Evolutionary conservation across 2,888 invertebrate genomes (phyloP), one percentile per base, ranked within the genome.

Genomic region (Disparrhopalites patrizii): DNA sequence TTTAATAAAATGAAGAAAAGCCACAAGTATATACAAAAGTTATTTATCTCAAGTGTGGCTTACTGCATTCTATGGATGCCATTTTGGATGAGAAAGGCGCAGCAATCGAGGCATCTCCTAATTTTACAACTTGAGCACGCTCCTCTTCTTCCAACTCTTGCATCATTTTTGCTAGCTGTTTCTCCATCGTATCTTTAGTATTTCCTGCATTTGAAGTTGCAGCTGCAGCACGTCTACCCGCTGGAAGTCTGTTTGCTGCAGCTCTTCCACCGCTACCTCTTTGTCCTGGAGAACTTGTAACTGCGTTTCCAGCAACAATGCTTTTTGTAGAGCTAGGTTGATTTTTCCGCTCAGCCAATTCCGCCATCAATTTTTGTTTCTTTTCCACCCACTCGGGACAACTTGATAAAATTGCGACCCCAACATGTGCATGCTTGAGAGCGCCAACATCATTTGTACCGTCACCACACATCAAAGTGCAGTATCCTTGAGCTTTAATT

Each of bases 371-470:
- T 38, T 73, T 71, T 52, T 75, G 71, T 20, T 73, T 71, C 62
- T 73, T 72, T 52, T 75, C 75, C 23, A 73, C 67, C 75, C 75
- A 75, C 61, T 75, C 75, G 10, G 75, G 73, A 62, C 73, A 73
- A 62, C 68, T 70, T 7, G 75, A 71, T 15, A 75, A 56, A 33
- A 75, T 75, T 2, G 75, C 75, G 8, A 75, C 75, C 15, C 88
- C 88, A 77, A 92, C 96, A 81, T 99, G 90, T 33, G 99, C 96
- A 81, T 99, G 99, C 81, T 99, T 99, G 57, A 99, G 81, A 3
- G 96, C 96, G 20, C 99, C 99, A 13, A 99, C 99, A 81, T 99
- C 99, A 79, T 99, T 99, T 1, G 99, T 99, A 62, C 99, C 99
- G 81, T 99, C 99, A 1, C 99, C 99, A 78, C 99, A 99, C 99